These are phyloP conservation scores for Cremastinae sp. DNA, from an alignment of 2,888 invertebrate genomes.

Conservation along the genomic window DNA sequence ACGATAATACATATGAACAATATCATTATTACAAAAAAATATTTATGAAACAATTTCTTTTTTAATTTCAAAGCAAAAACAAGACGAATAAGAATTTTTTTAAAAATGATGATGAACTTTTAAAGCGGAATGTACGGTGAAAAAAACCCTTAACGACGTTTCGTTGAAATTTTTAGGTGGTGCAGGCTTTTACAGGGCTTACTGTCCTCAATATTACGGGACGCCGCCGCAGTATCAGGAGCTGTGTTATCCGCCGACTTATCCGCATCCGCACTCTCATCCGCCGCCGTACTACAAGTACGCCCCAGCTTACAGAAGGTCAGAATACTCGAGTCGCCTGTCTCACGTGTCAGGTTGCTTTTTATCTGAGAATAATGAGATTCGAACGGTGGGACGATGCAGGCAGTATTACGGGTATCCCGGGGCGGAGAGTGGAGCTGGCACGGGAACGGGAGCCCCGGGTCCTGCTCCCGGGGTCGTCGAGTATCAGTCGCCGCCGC, in stretches of 20 bases:
- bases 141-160: not conserved
- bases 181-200: constrained; percentile 78
- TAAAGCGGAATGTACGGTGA: not conserved
- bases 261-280: constrained; percentile 77
- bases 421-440: constrained; percentile 78
- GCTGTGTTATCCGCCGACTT: constrained; percentile 82
- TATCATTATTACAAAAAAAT: too few relatives aligned
- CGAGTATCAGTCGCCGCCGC: constrained; percentile 81
- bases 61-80: too few relatives aligned
- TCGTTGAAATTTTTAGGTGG: constrained; percentile 57
- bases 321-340: constrained; percentile 48
- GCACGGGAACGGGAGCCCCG: constrained; percentile 79
- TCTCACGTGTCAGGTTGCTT: too few relatives aligned
- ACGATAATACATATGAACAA: too few relatives aligned
- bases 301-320: constrained; percentile 78
- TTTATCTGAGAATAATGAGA: not conserved
- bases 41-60: too few relatives aligned
- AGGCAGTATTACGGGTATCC: constrained; percentile 79
- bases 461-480: constrained; percentile 79
- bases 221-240: constrained; percentile 81
- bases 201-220: constrained; percentile 82
- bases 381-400: constrained; percentile 27
- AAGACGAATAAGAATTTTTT: too few relatives aligned
- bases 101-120: too few relatives aligned
- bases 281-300: constrained; percentile 80